Conservation (phyloP, 1,140 invertebrate species). For the Melipona quadrifasciata region DNA sequence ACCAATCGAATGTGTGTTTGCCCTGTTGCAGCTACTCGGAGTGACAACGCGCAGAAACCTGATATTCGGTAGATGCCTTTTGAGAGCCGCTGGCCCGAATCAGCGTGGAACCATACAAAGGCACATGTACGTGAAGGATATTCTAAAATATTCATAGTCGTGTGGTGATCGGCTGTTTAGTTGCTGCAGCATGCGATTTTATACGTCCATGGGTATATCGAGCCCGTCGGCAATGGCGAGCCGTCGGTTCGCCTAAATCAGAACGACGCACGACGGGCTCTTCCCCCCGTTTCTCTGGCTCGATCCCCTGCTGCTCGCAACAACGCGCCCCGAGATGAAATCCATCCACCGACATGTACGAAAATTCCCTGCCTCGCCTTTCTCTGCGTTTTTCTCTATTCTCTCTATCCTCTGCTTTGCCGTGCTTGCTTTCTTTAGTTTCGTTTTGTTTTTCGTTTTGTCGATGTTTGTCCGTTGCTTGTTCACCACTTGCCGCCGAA, state of each 20-base stretch:
- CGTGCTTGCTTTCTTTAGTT: background rate
- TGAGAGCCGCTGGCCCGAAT: constrained; percentile 60
- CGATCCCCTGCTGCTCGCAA: constrained; percentile 1
- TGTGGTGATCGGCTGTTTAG: constrained; percentile 17
- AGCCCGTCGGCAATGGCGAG: constrained; percentile 1
- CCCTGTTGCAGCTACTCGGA: constrained; percentile 17
- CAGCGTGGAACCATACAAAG: constrained; percentile 48
- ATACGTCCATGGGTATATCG: constrained; percentile 6
- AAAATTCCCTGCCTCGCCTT: background rate
- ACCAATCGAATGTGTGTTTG: constrained; percentile 14
- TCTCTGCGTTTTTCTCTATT: background rate
- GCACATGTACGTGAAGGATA: constrained; percentile 40
- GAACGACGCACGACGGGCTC: background rate
- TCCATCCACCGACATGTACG: background rate
- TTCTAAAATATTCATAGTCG: constrained; percentile 63
- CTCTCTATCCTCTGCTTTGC: background rate
- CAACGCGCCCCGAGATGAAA: background rate
- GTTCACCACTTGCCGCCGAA: background rate
- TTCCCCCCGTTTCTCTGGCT: background rate
- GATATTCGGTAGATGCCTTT: constrained; percentile 55
- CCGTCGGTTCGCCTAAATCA: constrained; percentile 16
- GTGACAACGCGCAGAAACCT: constrained; percentile 40
- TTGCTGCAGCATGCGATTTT: constrained; percentile 41
- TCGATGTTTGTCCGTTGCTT: background rate
- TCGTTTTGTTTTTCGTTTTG: background rate